phyloP scores from a whole-genome alignment of 2,888 invertebrate species.

The Malacosoma neustria region DNA sequence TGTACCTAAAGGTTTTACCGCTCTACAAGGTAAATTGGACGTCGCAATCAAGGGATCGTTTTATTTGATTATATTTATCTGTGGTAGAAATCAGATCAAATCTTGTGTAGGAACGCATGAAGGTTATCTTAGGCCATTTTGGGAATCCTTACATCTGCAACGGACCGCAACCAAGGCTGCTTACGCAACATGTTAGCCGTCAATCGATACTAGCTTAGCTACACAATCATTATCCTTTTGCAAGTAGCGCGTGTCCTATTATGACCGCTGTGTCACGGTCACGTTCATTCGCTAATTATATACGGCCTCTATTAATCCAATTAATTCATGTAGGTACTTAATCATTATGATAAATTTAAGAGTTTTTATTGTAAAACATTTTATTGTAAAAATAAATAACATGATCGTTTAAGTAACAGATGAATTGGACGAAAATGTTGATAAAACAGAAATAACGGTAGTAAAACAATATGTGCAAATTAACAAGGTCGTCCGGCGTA shows the following conservation, averaged over 20 bases:
- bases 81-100: not conserved
- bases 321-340: too few relatives aligned
- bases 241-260: not conserved
- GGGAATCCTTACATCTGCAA: conserved; percentile 56
- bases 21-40: not conserved
- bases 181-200: conserved; percentile 38
- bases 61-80: too few relatives aligned
- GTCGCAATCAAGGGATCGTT: too few relatives aligned
- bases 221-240: conserved; percentile 40
- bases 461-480: conserved; percentile 39
- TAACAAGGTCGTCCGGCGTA: conserved; percentile 55
- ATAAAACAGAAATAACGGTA: conserved; percentile 31
- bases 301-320: too few relatives aligned
- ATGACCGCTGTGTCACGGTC: not conserved
- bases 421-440: conserved; percentile 5
- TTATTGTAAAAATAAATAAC: too few relatives aligned
- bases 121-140: conserved; percentile 25
- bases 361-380: too few relatives aligned
- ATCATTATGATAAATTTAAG: too few relatives aligned
- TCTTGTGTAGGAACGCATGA: conserved; percentile 3
- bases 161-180: conserved; percentile 29
- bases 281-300: not conserved
- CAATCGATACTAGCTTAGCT: conserved; percentile 43
- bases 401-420: not conserved
- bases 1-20: too few relatives aligned